Evolutionary conservation across 2,888 invertebrate genomes (phyloP).

Genomic region (Agriopis leucophaearia): DNA sequence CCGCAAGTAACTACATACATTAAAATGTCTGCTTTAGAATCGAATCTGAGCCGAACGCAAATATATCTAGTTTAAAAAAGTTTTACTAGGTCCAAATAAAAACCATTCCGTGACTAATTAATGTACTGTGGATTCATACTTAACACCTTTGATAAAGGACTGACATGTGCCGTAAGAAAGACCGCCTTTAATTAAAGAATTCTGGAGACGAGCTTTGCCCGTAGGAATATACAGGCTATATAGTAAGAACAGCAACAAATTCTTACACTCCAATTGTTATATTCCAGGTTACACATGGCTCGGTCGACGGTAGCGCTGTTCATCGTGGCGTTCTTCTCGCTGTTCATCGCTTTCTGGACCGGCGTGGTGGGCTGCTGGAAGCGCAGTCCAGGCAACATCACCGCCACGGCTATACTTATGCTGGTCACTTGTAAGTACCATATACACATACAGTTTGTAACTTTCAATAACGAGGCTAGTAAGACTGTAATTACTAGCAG

Average conservation of each 20-base stretch:
- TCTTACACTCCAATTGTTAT: background rate
- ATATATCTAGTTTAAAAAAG: no score
- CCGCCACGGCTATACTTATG: conserved; percentile 96
- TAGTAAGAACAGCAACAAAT: background rate
- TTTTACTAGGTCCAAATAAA: no score
- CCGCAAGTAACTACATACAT: no score
- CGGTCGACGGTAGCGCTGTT: conserved; percentile 97
- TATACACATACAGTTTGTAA: background rate
- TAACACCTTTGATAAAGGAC: no score
- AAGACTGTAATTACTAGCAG: no score
- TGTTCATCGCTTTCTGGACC: conserved; percentile 97
- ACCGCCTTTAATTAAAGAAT: no score
- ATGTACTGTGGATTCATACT: no score
- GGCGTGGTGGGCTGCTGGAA: conserved; percentile 99
- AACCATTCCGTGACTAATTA: no score
- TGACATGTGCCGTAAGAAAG: no score
- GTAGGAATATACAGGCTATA: background rate
- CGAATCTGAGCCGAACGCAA: no score
- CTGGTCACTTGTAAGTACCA: conserved; percentile 91
- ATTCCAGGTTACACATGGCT: conserved; percentile 91
- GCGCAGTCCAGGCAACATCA: conserved; percentile 96
- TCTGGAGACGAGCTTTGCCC: background rate
- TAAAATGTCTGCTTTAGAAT: no score
- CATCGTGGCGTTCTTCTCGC: conserved; percentile 95
- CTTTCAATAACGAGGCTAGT: no score